Evolutionary conservation across 64 coral and sea anemone genomes (phyloP), one percentile per base, ranked within the genome.

Genomic region (Orbicella faveolata): DNA sequence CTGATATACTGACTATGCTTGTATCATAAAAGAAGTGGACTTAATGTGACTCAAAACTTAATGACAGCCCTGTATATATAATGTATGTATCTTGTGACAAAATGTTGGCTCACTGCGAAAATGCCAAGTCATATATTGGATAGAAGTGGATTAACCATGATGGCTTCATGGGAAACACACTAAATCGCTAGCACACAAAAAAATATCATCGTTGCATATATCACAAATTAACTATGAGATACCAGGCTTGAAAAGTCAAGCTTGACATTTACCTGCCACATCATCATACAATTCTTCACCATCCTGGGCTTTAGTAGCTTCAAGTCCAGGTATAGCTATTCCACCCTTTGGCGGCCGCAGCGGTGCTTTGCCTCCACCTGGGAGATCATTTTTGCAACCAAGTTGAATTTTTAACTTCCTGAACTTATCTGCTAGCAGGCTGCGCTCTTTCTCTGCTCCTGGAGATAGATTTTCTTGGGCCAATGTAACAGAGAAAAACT

Each of bases 221-320:
- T 41, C 17, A 48, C 77, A 52, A 9, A 48, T 75, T 37, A 25
- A 81, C 23, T 25, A 35, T 6, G 4, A 30, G 9, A 61, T 48
- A 87, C 44, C 13, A 87, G 9, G 65, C 3, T 69, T 2, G 1
- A 69, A 37, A 23, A 37, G 33, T 77, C 11, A 77, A 48, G 44
- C 2, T 48, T 5, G 4, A 48, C 0, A 6, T 4, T 17, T 88
- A 75, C 75, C 86, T 61, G 79, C 79, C 34, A 91, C 53, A 63
- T 91, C 89, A 76, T 91, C 89, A 84, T 91, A 91, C 7, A 91
- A 37, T 18, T 91, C 89, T 19, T 90, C 78, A 23, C 52, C 79
- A 13, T 36, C 79, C 61, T 75, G 34, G 25, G 35, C 63, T 39
- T 82, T 79, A 15, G 52, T 2, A 21, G 61, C 15, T 25, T 0